Conservation (phyloP, 2,888 invertebrate genomes). For the Criorhina ranunculi region DNA sequence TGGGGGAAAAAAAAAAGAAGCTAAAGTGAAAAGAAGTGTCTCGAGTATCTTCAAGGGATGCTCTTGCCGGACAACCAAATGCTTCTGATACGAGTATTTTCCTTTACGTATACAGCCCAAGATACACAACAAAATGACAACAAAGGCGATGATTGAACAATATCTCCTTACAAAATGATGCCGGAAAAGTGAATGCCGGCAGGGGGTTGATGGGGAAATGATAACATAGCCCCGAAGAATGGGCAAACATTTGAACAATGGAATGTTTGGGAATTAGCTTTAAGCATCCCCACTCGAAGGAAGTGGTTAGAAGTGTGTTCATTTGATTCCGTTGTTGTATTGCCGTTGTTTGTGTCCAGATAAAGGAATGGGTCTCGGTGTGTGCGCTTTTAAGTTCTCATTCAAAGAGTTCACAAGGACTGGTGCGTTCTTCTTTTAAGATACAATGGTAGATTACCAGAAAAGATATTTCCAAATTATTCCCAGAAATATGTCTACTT, state of each 20-base stretch:
- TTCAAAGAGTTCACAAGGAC: slow-evolving; percentile 15
- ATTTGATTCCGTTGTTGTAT: slow-evolving; percentile 57
- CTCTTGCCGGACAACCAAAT: slow-evolving; percentile 54
- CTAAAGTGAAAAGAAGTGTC: slow-evolving; percentile 6
- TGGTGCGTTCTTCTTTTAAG: background rate
- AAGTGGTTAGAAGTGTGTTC: slow-evolving; percentile 66
- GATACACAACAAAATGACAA: slow-evolving; percentile 53
- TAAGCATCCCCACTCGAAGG: slow-evolving; percentile 57
- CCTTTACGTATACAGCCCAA: slow-evolving; percentile 35
- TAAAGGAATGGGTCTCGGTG: slow-evolving; percentile 12
- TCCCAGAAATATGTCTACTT: slow-evolving; percentile 23
- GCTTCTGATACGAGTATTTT: slow-evolving; percentile 33
- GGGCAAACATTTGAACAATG: slow-evolving; percentile 70
- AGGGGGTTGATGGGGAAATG: slow-evolving; percentile 6
- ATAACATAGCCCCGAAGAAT: slow-evolving; percentile 43
- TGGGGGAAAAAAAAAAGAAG: slow-evolving; percentile 5
- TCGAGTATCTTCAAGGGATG: slow-evolving; percentile 67
- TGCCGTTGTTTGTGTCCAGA: slow-evolving; percentile 19
- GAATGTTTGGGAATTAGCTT: slow-evolving; percentile 72
- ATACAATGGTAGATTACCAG: slow-evolving; percentile 1
- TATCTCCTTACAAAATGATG: slow-evolving; percentile 56
- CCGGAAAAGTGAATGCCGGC: slow-evolving; percentile 35
- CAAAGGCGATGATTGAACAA: slow-evolving; percentile 71
- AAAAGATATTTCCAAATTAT: slow-evolving; percentile 17
- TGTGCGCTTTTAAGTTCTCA: slow-evolving; percentile 45